Percentiles rank a stretch among this genome's conserved stretches.
Evolutionary conservation across 2,797 vertebrate genomes (phyloP).

Genomic region (Uromys caudimaculatus): DNA sequence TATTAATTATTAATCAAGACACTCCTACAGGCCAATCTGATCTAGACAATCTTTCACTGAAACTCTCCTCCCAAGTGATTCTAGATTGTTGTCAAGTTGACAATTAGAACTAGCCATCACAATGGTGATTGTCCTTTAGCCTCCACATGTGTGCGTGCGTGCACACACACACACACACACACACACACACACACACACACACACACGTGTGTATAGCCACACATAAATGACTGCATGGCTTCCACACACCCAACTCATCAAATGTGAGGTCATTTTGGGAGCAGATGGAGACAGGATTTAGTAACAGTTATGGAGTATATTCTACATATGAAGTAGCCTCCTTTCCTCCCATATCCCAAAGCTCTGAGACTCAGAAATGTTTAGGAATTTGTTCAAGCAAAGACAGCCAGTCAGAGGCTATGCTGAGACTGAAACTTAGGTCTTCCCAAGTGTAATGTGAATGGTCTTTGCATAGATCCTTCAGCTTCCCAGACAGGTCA

Average conservation of each 20-base stretch:
- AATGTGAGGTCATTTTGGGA: background rate
- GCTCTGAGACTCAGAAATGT: background rate
- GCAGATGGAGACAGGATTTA: background rate
- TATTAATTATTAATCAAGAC: background rate
- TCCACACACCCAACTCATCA: background rate
- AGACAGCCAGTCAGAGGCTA: background rate
- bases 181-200: background rate
- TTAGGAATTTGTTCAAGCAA: background rate
- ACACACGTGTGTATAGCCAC: background rate
- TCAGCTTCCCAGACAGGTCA: background rate
- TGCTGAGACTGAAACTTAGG: background rate
- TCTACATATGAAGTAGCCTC: background rate
- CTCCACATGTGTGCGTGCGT: background rate
- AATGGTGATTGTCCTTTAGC: background rate
- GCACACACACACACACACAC: background rate
- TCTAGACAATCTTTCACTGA: background rate
- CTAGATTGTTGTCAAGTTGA: background rate
- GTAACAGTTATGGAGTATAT: background rate
- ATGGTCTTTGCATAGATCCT: background rate
- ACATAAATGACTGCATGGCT: background rate
- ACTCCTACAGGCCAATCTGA: background rate
- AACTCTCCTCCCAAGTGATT: background rate
- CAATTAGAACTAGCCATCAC: background rate
- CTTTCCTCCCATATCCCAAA: background rate
- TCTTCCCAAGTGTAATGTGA: background rate